Conservation (phyloP, 2,888 invertebrate genomes). For the Sinopyrophorus schimmeli region DNA sequence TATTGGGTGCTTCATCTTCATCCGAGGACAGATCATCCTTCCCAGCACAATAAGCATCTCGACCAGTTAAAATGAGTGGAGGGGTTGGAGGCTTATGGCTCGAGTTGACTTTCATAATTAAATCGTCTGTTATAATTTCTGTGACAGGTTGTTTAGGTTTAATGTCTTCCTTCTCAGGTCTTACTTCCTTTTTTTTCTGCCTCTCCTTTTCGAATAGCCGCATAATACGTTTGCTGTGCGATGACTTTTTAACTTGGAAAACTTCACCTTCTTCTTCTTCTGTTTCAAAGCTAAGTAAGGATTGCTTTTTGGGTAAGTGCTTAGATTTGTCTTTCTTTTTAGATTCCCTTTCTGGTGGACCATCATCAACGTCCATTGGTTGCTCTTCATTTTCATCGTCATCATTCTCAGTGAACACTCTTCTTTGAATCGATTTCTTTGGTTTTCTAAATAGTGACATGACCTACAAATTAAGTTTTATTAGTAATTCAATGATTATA, state of each 20-base stretch:
- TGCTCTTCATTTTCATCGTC: conserved; percentile 69
- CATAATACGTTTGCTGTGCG: conserved; percentile 87
- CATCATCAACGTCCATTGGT: conserved; percentile 51
- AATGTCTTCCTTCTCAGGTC: conserved; percentile 45
- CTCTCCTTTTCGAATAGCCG: conserved; percentile 82
- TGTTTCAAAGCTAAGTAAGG: conserved; percentile 77
- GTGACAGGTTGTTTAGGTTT: conserved; percentile 61
- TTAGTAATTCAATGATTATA: too few species aligned
- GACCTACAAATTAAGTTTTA: too few species aligned
- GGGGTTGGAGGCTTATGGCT: conserved; percentile 50
- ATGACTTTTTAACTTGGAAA: conserved; percentile 95
- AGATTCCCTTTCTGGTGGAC: conserved; percentile 39
- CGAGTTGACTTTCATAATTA: conserved; percentile 61
- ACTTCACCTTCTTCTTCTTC: conserved; percentile 85
- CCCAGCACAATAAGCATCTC: conserved; percentile 81
- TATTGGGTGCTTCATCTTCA: conserved; percentile 59
- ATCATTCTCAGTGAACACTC: conserved; percentile 70
- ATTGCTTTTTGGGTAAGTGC: conserved; percentile 57
- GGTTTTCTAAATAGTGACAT: conserved; percentile 90
- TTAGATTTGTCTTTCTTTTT: conserved; percentile 45
- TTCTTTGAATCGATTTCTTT: conserved; percentile 77
- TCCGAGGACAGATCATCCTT: conserved; percentile 67
- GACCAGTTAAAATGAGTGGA: conserved; percentile 69
- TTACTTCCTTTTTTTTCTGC: conserved; percentile 61
- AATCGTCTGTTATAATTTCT: conserved; percentile 71